Percentiles rank a stretch among this genome's conserved stretches.
These are phyloP conservation scores for Leptura quadrifasciata DNA, from an alignment of 2,888 invertebrate species.

Conservation along the genomic window DNA sequence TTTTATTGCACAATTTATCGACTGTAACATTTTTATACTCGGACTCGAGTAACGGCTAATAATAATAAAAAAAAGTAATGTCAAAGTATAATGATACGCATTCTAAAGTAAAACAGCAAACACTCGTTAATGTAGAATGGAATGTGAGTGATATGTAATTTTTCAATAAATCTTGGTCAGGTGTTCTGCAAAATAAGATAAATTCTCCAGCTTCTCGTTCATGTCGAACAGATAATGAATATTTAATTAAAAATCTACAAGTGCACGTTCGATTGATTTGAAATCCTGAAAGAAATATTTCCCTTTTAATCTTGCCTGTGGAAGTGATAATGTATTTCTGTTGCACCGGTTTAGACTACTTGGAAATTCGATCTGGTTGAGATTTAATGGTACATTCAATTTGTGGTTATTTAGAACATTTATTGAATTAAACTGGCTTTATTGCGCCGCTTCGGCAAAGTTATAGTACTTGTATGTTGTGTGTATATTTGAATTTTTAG, in stretches of 20 bases:
- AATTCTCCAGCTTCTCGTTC: slow-evolving; percentile 10
- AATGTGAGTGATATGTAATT: slow-evolving; percentile 23
- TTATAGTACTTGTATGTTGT: slow-evolving; percentile 7
- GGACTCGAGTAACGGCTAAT: no score
- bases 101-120: slow-evolving; percentile 48
- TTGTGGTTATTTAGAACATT: slow-evolving; percentile 33
- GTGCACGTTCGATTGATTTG: slow-evolving; percentile 14
- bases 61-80: no score
- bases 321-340: slow-evolving; percentile 27
- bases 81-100: slow-evolving; percentile 46
- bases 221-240: slow-evolving; percentile 23
- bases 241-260: slow-evolving; percentile 26
- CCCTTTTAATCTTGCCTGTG: neutral
- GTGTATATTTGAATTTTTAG: neutral
- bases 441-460: slow-evolving; percentile 18
- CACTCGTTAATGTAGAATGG: slow-evolving; percentile 36
- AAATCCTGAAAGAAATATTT: slow-evolving; percentile 13
- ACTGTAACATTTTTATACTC: no score
- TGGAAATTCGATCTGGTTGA: slow-evolving; percentile 23
- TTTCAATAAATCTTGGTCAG: slow-evolving; percentile 21
- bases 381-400: slow-evolving; percentile 33
- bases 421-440: slow-evolving; percentile 34
- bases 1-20: no score
- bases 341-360: slow-evolving; percentile 25
- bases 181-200: slow-evolving; percentile 17